Evolutionary conservation across 1,140 invertebrate genomes (phyloP).

Genomic region (Danaus plexippus): DNA sequence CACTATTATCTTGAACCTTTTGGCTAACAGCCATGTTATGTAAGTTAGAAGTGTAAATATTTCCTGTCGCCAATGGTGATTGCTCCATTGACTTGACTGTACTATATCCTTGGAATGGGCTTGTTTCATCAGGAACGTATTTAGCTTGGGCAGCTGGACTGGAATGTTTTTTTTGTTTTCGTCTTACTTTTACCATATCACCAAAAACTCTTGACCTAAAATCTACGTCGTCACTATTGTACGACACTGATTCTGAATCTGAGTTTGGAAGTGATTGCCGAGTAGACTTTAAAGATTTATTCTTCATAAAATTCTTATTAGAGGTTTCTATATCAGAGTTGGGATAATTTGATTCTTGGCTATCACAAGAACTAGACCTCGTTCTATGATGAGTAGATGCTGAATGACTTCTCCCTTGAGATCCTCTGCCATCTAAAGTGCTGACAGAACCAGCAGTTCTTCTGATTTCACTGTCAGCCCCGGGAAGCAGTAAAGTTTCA

Average conservation of each 20-base stretch:
- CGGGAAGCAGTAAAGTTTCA: constrained; percentile 43
- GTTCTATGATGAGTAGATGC: constrained; percentile 39
- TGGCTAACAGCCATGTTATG: constrained; percentile 44
- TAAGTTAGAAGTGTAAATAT: constrained; percentile 56
- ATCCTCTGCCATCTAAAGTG: constrained; percentile 34
- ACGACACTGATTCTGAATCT: constrained; percentile 57
- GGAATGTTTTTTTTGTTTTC: constrained; percentile 38
- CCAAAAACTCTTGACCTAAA: constrained; percentile 57
- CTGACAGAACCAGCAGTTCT: constrained; percentile 32
- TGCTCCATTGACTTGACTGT: constrained; percentile 42
- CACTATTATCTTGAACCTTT: constrained; percentile 27
- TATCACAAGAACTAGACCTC: constrained; percentile 50
- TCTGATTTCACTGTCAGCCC: constrained; percentile 26
- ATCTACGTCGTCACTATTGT: constrained; percentile 58
- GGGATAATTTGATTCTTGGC: constrained; percentile 52
- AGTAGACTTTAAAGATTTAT: constrained; percentile 24
- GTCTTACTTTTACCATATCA: constrained; percentile 37
- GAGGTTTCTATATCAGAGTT: constrained; percentile 46
- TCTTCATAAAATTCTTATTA: constrained; percentile 20
- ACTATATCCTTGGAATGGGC: constrained; percentile 43
- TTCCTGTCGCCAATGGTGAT: constrained; percentile 54
- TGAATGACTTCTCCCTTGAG: constrained; percentile 37
- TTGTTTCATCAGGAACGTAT: constrained; percentile 28
- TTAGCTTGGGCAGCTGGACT: constrained; percentile 24
- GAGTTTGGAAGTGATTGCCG: constrained; percentile 37